Evolutionary conservation across 2,797 vertebrate genomes (phyloP).

Genomic region (Silurus lanzhouensis): DNA sequence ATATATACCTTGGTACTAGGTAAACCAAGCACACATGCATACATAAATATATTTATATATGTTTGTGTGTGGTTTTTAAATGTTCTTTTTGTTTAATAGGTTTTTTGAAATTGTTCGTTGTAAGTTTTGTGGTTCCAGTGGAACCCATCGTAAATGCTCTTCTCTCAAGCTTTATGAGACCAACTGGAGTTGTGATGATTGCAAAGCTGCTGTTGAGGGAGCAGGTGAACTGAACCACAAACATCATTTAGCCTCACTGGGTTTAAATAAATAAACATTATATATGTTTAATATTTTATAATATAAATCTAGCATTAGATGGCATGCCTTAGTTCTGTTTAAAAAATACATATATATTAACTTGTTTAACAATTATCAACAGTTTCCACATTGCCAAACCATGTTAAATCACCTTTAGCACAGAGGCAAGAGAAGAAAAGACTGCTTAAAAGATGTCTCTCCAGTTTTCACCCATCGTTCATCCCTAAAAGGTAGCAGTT

Average conservation of each 20-base stretch:
- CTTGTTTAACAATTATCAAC: constrained; percentile 11
- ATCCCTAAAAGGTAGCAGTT: constrained; percentile 67
- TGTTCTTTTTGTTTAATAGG: constrained; percentile 65
- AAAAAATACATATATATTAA: neutral
- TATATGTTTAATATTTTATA: too few relatives aligned
- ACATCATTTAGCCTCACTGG: neutral
- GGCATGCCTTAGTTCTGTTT: neutral
- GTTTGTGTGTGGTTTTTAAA: too few relatives aligned
- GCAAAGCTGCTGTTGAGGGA: constrained; percentile 77
- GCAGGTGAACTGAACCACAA: constrained; percentile 65
- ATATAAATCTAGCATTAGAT: neutral
- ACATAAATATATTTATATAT: too few relatives aligned
- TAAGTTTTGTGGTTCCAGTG: constrained; percentile 87
- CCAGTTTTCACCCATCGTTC: constrained; percentile 59
- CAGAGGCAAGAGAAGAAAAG: constrained; percentile 60
- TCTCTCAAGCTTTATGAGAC: constrained; percentile 72
- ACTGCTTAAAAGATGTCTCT: constrained; percentile 62
- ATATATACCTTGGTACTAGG: too few relatives aligned
- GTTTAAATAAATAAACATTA: neutral
- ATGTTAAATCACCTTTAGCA: constrained; percentile 62
- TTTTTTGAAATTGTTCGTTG: constrained; percentile 89
- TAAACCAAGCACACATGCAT: too few relatives aligned
- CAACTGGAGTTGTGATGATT: constrained; percentile 89
- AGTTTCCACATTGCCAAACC: constrained; percentile 46
- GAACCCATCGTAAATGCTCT: constrained; percentile 90